Evolutionary conservation across 2,797 vertebrate species (phyloP), one percentile per base, ranked within the genome.

Genomic region (Chlorospingus flavigularis): DNA sequence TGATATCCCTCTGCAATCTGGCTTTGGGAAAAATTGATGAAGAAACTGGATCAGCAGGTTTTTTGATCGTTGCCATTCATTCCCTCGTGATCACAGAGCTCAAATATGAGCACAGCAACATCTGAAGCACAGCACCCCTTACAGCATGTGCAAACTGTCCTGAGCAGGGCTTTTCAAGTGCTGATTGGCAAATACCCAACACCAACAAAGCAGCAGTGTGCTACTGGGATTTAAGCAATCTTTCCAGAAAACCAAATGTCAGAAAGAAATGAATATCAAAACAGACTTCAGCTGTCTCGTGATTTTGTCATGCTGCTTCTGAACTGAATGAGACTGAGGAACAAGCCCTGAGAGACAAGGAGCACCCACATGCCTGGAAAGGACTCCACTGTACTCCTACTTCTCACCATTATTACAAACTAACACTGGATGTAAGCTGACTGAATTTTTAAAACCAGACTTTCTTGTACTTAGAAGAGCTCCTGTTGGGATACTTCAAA

Each of bases 401-500:
- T 88, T 88, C 80, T 92, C 40, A 45, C 70, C 79, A 62, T 62
- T 63, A 33, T 53, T 78, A 47, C 37, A 82, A 88, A 87, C n/a
- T 20, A 79, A 75, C 58, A 78, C 17, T 55, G 73, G 67, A 57
- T 80, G 28, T 51, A 88, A 85, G 76, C 28, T 54, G 50, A 70
- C 74, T 63, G 73, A 63, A 88, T 92, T 92, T 87, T 75, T 66
- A 54, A 88, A 80, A 73, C 31, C 63, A 70, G 40, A 57, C 87
- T 89, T 94, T 87, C 35, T 75, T 26, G 2, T 37, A 53, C 48
- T 86, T 45, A 85, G 78, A 74, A 93, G 77, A 83, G 39, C 47
- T 90, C 92, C 93, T 81, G 77, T 75, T 77, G 62, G 79, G 72
- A 90, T 63, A 62, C 68, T 96, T 96, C 88, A 72, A 96, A 92